These are phyloP conservation scores for Alethe castanea DNA, from an alignment of 2,113 vertebrate species.

Conservation along the genomic window DNA sequence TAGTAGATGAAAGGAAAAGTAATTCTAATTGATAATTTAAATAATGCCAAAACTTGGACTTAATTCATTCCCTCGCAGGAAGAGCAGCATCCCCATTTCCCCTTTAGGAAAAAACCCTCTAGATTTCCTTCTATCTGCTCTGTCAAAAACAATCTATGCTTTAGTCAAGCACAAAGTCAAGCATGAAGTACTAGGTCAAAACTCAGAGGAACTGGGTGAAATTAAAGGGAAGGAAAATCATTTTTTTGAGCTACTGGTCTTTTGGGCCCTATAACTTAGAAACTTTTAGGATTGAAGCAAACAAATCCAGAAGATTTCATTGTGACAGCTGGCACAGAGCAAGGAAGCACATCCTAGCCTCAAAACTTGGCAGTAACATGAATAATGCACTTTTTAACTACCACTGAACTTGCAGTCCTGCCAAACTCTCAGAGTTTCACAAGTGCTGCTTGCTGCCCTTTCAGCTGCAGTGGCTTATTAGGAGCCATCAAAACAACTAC, in stretches of 20 bases:
- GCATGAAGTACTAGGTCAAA: neutral
- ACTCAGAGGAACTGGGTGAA: neutral
- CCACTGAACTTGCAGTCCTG: neutral
- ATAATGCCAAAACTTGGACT: neutral
- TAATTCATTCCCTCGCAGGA: neutral
- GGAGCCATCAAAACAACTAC: constrained; percentile 26
- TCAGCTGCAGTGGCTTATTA: neutral
- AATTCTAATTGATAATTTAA: neutral
- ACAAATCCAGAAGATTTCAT: neutral
- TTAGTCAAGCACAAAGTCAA: neutral
- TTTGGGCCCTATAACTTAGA: neutral
- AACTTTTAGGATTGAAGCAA: neutral
- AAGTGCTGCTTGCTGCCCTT: neutral
- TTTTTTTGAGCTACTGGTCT: neutral
- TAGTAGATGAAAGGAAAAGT: neutral
- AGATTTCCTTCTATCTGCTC: neutral
- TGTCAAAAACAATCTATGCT: neutral
- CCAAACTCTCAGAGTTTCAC: neutral
- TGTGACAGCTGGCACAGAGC: neutral
- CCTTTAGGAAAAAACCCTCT: neutral
- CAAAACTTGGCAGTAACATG: neutral
- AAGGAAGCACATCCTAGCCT: neutral
- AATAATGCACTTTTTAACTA: neutral
- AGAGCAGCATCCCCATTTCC: neutral
- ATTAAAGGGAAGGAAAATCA: neutral